phyloP scores from a whole-genome alignment of 2,113 vertebrate species.

The Alethe diademata region DNA sequence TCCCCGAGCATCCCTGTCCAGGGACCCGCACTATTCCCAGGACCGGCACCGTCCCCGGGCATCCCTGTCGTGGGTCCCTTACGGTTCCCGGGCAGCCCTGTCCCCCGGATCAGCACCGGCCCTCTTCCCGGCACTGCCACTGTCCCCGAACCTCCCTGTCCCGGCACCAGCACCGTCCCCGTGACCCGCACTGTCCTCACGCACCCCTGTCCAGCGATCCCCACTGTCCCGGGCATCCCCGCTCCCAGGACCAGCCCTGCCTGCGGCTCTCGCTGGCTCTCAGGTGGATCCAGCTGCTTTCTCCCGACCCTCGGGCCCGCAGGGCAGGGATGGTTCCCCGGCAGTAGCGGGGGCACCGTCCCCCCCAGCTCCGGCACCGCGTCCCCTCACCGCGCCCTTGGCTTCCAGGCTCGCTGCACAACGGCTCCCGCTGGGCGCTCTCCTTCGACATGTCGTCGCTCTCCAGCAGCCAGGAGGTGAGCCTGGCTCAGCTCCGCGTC shows the following conservation, averaged over 20 bases:
- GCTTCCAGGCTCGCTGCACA: conserved; percentile 76
- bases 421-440: conserved; percentile 76
- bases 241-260: neutral
- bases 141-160: neutral
- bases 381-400: neutral
- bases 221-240: neutral
- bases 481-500: conserved; percentile 80
- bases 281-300: neutral
- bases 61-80: neutral
- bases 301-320: neutral
- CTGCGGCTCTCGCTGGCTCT: neutral
- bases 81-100: neutral
- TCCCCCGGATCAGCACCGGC: neutral
- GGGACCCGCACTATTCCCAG: neutral
- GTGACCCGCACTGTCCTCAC: accelerated
- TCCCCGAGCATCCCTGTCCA: neutral
- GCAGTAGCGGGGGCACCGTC: accelerated
- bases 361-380: neutral
- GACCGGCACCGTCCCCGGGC: neutral
- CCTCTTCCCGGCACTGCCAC: accelerated
- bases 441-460: conserved; percentile 88
- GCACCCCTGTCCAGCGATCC: neutral
- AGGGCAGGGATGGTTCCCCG: accelerated
- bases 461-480: conserved; percentile 74
- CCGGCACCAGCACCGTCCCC: neutral